These are phyloP conservation scores for Lochmaea capreae DNA, from an alignment of 2,888 invertebrate genomes.

Conservation along the genomic window DNA sequence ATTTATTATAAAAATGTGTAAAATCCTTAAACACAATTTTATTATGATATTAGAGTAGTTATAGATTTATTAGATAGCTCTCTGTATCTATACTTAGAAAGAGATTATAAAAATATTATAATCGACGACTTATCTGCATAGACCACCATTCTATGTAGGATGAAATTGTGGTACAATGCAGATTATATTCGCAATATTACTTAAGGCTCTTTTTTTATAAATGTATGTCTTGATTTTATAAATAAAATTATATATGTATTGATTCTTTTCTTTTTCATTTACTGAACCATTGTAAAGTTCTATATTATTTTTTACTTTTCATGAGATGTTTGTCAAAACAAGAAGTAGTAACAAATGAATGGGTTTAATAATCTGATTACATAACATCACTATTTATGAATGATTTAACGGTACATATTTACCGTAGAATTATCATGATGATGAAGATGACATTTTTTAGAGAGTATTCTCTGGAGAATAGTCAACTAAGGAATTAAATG, in stretches of 20 bases:
- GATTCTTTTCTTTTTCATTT: slow-evolving; percentile 20
- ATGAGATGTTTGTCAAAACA: no score
- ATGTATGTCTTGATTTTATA: slow-evolving; percentile 61
- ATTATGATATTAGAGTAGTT: slow-evolving; percentile 54
- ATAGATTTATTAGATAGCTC: slow-evolving; percentile 62
- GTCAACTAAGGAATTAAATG: no score
- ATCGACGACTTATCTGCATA: slow-evolving; percentile 52
- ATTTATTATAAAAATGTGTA: slow-evolving; percentile 45
- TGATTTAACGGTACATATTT: no score
- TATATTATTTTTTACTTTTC: no score
- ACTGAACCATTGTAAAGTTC: not conserved
- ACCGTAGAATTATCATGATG: no score
- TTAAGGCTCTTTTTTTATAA: slow-evolving; percentile 59
- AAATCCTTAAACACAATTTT: slow-evolving; percentile 37
- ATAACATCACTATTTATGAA: no score
- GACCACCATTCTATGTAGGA: slow-evolving; percentile 44
- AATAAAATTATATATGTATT: slow-evolving; percentile 58
- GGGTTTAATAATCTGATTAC: no score
- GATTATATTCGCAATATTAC: slow-evolving; percentile 60
- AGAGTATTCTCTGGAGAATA: no score
- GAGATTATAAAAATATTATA: slow-evolving; percentile 54
- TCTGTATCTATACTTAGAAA: slow-evolving; percentile 61
- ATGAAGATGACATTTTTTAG: no score
- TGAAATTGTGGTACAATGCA: slow-evolving; percentile 52
- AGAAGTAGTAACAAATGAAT: no score